A percentile compares a stretch with the other conserved stretches of the same genome.
These are phyloP conservation scores for Bathynomus jamesi DNA, from an alignment of 1,140 invertebrate genomes.

Conservation along the genomic window DNA sequence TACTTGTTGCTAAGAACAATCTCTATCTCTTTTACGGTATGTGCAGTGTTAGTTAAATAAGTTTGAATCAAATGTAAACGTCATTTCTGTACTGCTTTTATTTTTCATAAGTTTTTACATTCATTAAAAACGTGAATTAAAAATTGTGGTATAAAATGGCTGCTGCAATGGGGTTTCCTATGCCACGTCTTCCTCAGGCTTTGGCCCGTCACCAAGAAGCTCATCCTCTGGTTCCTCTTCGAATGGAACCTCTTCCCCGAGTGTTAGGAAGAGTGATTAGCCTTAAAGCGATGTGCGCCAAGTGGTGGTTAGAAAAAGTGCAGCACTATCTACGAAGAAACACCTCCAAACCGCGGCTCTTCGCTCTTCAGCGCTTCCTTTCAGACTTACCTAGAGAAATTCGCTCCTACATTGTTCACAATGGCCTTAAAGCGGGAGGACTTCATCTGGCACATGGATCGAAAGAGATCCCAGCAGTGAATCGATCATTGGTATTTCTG, in stretches of 20 bases:
- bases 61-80: too few relatives aligned
- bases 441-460: slow-evolving; percentile 29
- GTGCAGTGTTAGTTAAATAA: too few relatives aligned
- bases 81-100: too few relatives aligned
- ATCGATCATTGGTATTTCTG: slow-evolving; percentile 27
- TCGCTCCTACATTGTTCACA: slow-evolving; percentile 28
- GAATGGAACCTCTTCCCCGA: too few relatives aligned
- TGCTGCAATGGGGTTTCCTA: neutral
- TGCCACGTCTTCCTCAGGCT: slow-evolving; percentile 25
- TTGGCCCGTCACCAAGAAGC: slow-evolving; percentile 30
- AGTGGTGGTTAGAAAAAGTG: slow-evolving; percentile 31
- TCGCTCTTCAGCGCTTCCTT: slow-evolving; percentile 26
- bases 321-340: slow-evolving; percentile 27
- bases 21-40: too few relatives aligned
- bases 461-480: slow-evolving; percentile 25
- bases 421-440: slow-evolving; percentile 29
- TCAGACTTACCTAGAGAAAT: slow-evolving; percentile 24
- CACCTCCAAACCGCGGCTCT: slow-evolving; percentile 27
- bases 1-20: too few relatives aligned
- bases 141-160: too few relatives aligned
- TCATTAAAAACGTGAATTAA: too few relatives aligned
- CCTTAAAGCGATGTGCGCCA: slow-evolving; percentile 30
- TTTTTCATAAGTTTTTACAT: too few relatives aligned
- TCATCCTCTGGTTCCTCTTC: too few relatives aligned
- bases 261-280: too few relatives aligned